phyloP scores from a whole-genome alignment of 2,888 invertebrate species.

The Andrena camellia region DNA sequence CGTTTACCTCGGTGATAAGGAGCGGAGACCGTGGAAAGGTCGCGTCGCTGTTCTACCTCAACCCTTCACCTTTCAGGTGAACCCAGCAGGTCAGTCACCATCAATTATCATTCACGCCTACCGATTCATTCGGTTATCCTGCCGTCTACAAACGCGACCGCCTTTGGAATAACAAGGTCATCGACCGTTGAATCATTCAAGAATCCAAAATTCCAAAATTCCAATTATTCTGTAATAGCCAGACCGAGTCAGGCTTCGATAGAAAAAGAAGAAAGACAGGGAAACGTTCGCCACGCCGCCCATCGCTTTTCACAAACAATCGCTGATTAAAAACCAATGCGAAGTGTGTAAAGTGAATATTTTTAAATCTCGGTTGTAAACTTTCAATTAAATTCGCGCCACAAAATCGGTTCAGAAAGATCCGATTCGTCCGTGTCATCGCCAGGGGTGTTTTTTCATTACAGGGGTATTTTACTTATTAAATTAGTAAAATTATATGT shows the following conservation, averaged over 20 bases:
- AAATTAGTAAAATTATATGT: too few species aligned
- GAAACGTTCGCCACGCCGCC: background rate
- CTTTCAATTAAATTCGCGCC: too few species aligned
- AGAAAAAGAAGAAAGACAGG: background rate
- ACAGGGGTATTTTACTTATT: too few species aligned
- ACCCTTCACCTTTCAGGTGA: conserved; percentile 61
- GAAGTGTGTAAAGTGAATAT: too few species aligned
- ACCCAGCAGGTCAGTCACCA: conserved; percentile 39
- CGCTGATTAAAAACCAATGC: too few species aligned
- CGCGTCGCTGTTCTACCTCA: conserved; percentile 44
- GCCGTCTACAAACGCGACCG: background rate
- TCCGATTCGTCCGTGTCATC: too few species aligned
- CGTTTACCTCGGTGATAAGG: conserved; percentile 61
- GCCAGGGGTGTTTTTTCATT: too few species aligned
- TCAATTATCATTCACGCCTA: conserved; percentile 23
- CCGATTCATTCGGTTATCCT: background rate
- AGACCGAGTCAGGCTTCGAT: background rate
- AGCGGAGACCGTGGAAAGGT: conserved; percentile 36
- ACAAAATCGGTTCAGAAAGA: too few species aligned
- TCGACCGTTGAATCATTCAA: background rate
- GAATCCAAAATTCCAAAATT: background rate
- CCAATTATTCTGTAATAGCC: too few species aligned
- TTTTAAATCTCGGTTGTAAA: too few species aligned
- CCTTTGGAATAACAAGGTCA: background rate
- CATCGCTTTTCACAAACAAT: too few species aligned